Evolutionary conservation across 2,113 vertebrate genomes (phyloP).

Genomic region (Orycteropus afer): DNA sequence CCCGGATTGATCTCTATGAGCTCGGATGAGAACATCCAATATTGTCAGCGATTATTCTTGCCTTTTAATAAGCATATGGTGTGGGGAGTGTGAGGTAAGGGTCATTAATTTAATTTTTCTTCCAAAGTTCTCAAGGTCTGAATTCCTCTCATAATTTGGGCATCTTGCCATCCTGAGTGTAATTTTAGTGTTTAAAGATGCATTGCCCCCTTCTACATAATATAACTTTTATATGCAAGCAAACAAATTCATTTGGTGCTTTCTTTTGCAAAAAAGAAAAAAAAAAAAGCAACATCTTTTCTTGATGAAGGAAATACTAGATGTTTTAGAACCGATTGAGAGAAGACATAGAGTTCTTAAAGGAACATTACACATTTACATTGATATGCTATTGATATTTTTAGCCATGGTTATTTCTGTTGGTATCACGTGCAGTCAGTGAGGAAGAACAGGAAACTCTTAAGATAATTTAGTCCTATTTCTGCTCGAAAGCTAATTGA

Average conservation of each 20-base stretch:
- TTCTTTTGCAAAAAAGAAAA: neutral
- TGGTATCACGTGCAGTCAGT: neutral
- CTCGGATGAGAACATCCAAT: neutral
- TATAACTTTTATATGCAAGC: neutral
- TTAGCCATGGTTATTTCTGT: neutral
- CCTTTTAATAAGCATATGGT: neutral
- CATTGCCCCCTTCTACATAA: neutral
- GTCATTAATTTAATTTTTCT: neutral
- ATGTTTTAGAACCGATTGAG: neutral
- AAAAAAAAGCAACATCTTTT: neutral
- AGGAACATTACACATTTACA: neutral
- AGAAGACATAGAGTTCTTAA: neutral
- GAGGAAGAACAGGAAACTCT: neutral
- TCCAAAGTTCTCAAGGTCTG: neutral
- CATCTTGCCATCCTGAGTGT: neutral
- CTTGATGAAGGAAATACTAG: too few relatives aligned
- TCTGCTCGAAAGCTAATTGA: neutral
- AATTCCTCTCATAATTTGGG: neutral
- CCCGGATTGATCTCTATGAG: neutral
- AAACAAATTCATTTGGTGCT: neutral
- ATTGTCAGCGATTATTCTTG: neutral
- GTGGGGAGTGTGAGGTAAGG: neutral
- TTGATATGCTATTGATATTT: neutral
- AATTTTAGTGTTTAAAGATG: neutral
- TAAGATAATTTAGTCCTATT: neutral